These are phyloP conservation scores for Saxidomus purpurata DNA, from an alignment of 1,140 invertebrate genomes.

Conservation along the genomic window DNA sequence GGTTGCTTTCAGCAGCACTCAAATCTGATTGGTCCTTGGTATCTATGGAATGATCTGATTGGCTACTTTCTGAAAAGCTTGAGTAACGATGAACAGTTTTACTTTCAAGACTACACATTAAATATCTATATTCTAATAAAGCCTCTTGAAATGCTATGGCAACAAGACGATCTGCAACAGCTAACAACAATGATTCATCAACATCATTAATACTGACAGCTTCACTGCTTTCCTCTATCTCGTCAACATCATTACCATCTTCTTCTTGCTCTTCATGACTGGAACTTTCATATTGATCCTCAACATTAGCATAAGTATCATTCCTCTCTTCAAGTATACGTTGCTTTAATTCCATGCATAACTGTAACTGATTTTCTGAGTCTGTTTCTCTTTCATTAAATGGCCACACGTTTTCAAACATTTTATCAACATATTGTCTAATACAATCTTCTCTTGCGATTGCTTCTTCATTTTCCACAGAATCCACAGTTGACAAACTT, in stretches of 20 bases:
- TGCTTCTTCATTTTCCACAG: slow-evolving; percentile 36
- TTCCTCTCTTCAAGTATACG: neutral
- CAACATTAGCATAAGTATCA: neutral
- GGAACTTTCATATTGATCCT: neutral
- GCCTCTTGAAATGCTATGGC: slow-evolving; percentile 57
- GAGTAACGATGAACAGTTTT: neutral
- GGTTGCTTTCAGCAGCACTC: neutral
- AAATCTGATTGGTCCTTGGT: slow-evolving; percentile 59
- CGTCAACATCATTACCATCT: neutral
- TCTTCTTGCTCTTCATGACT: neutral
- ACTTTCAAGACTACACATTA: neutral
- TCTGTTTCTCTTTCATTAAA: slow-evolving; percentile 24
- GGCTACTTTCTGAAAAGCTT: slow-evolving; percentile 59
- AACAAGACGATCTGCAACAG: slow-evolving; percentile 51
- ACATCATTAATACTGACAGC: neutral
- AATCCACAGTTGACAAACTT: slow-evolving; percentile 15
- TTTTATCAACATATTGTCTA: slow-evolving; percentile 41
- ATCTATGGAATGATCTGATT: slow-evolving; percentile 64
- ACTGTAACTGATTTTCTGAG: neutral
- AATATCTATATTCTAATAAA: slow-evolving; percentile 55
- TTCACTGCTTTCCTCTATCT: neutral
- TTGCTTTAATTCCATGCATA: neutral
- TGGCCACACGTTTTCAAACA: slow-evolving; percentile 56
- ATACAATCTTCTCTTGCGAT: slow-evolving; percentile 24
- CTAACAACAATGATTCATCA: slow-evolving; percentile 43